These are phyloP conservation scores for Lingula anatina DNA, from an alignment of 2,888 invertebrate species.

Conservation along the genomic window DNA sequence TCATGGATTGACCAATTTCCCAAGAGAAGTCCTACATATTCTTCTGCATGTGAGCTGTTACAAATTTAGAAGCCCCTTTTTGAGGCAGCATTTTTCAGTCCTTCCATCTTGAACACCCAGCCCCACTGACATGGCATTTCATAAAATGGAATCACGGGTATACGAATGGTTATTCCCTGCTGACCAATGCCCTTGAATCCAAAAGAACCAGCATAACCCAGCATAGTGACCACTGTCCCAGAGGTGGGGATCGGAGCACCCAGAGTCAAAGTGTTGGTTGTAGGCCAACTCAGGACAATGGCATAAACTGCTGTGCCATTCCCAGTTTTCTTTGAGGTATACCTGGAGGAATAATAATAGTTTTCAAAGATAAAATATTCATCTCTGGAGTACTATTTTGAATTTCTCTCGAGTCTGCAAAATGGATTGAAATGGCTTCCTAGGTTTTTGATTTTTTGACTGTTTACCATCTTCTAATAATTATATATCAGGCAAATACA, in stretches of 20 bases:
- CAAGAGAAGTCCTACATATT: no score
- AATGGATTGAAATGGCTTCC: no score
- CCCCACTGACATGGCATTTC: conserved; percentile 19
- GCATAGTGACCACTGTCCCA: conserved; percentile 51
- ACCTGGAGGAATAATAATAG: conserved; percentile 16
- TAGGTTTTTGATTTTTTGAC: no score
- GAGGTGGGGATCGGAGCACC: conserved; percentile 49
- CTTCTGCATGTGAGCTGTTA: no score
- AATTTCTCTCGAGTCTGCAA: no score
- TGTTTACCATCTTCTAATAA: no score
- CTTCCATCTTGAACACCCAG: conserved; percentile 27
- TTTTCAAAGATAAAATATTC: no score
- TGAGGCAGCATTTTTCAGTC: no score
- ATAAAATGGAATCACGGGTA: conserved; percentile 17
- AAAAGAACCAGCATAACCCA: conserved; percentile 52
- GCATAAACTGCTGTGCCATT: conserved; percentile 60
- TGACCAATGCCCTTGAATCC: conserved; percentile 12
- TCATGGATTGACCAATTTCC: no score
- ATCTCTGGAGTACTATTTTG: no score
- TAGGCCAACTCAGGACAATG: conserved; percentile 68
- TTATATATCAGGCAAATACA: no score
- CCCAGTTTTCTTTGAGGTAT: conserved; percentile 20
- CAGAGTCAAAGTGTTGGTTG: conserved; percentile 56
- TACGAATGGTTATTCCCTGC: conserved; percentile 28
- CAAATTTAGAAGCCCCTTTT: no score